Evolutionary conservation across 2,113 vertebrate species (phyloP), one percentile per base, ranked within the genome.

Genomic region (Todiramphus chloris): DNA sequence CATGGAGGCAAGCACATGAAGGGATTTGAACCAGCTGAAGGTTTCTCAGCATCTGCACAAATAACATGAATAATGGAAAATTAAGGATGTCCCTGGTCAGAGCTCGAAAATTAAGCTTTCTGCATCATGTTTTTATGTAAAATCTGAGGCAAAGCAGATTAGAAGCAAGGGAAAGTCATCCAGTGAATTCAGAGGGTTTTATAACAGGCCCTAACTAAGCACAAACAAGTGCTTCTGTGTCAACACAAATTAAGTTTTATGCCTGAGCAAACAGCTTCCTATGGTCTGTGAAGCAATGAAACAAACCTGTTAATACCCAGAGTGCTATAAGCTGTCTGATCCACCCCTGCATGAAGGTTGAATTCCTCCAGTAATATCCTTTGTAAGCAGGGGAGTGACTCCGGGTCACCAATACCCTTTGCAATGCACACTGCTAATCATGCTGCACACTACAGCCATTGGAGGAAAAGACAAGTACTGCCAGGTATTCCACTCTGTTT

Each of bases 181-280:
- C 43, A 27, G 2, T 50, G 43, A n/a, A 51, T 48, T 83, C 37
- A 60, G 55, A 37, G 20, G 3, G 62, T 77, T 90, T 94, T 90
- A 48, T 63, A 92, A 89, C 90, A 89, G 35, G 21, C 9, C 19
- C 39, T 78, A 91, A 69, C n/a, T 64, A 60, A 81, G 58, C 66
- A 90, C 43, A 94, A 89, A 85, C 46, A 87, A 84, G 33, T 37
- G 43, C 31, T 83, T 91, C 46, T 94, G 23, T 53, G 66, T 89
- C 89, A 92, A 89, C 37, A 50, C 24, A 67, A 81, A 46, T 4
- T 4, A 31, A 39, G 46, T 92, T 93, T 94, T 72, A 96, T 87
- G 90, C 94, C 83, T 66, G 83, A 92, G 46, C 83, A 94, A 96
- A 78, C 60, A 93, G 73, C 62, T 92, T 94, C 69, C 80, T 79